These are phyloP conservation scores for Drosophila novamexicana DNA, from an alignment of 1,140 invertebrate genomes.

Conservation along the genomic window DNA sequence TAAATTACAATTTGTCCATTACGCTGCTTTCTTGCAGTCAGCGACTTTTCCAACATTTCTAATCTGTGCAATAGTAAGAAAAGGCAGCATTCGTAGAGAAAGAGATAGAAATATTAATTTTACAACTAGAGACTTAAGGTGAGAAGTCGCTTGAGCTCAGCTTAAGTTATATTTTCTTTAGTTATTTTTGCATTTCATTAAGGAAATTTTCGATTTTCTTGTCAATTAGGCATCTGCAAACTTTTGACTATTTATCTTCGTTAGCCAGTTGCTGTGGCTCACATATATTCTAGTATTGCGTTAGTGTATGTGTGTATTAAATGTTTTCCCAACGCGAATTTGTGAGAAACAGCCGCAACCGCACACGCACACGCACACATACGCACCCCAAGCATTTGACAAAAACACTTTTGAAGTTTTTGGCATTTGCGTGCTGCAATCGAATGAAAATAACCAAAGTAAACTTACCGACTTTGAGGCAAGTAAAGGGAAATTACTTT, in stretches of 20 bases:
- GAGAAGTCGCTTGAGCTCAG: neutral
- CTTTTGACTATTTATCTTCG: conserved; percentile 74
- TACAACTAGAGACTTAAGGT: neutral
- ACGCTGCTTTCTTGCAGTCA: conserved; percentile 16
- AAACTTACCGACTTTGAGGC: conserved; percentile 1
- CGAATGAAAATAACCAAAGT: conserved; percentile 33
- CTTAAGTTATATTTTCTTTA: conserved; percentile 50
- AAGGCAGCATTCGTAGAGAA: neutral
- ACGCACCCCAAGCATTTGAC: conserved; percentile 34
- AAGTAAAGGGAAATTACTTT: conserved; percentile 54
- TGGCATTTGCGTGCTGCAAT: conserved; percentile 34
- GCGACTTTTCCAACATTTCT: conserved; percentile 43
- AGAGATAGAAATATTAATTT: conserved; percentile 11
- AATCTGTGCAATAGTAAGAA: conserved; percentile 11
- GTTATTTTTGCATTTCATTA: conserved; percentile 69
- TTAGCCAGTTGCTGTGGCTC: conserved; percentile 33
- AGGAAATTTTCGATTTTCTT: conserved; percentile 76
- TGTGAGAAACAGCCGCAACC: too few relatives aligned
- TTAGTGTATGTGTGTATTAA: neutral
- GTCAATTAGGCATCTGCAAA: conserved; percentile 72
- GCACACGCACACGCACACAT: conserved; percentile 29
- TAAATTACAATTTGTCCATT: conserved; percentile 67
- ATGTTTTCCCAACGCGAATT: conserved; percentile 41
- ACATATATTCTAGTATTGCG: conserved; percentile 3
- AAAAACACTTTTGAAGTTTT: conserved; percentile 48